These are phyloP conservation scores for Coelopa pilipes DNA, from an alignment of 2,888 invertebrate species.

Conservation along the genomic window DNA sequence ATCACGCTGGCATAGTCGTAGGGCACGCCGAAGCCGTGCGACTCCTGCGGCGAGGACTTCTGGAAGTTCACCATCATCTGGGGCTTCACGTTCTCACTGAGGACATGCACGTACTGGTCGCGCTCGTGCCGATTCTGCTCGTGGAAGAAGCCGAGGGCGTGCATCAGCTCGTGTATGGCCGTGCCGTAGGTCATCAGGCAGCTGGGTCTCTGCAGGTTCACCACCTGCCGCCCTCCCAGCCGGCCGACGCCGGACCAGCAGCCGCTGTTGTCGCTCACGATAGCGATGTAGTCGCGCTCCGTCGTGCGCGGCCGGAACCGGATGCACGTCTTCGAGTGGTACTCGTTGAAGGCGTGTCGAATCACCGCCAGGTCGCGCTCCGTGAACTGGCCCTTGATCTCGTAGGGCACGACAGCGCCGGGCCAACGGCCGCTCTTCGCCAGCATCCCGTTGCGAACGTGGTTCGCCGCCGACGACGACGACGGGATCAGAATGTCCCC, in stretches of 20 bases:
- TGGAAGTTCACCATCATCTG: constrained; percentile 77
- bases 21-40: constrained; percentile 73
- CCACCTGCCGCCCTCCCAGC: constrained; percentile 71
- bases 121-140: constrained; percentile 83
- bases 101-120: constrained; percentile 74
- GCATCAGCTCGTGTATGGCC: constrained; percentile 81
- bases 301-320: constrained; percentile 73
- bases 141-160: constrained; percentile 82
- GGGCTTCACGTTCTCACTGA: constrained; percentile 74
- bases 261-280: constrained; percentile 75
- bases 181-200: constrained; percentile 78
- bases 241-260: constrained; percentile 85
- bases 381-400: constrained; percentile 73
- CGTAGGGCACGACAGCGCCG: constrained; percentile 76
- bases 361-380: constrained; percentile 72
- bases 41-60: constrained; percentile 70
- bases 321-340: constrained; percentile 79
- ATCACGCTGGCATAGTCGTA: constrained; percentile 85
- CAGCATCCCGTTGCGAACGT: constrained; percentile 72
- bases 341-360: constrained; percentile 77
- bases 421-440: constrained; percentile 73
- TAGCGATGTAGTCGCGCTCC: constrained; percentile 76
- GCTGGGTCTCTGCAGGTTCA: constrained; percentile 80
- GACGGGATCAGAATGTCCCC: constrained; percentile 79
- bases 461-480: constrained; percentile 43